These are phyloP conservation scores for Acanthurus lineatus DNA, from an alignment of 2,797 vertebrate species.

Conservation along the genomic window DNA sequence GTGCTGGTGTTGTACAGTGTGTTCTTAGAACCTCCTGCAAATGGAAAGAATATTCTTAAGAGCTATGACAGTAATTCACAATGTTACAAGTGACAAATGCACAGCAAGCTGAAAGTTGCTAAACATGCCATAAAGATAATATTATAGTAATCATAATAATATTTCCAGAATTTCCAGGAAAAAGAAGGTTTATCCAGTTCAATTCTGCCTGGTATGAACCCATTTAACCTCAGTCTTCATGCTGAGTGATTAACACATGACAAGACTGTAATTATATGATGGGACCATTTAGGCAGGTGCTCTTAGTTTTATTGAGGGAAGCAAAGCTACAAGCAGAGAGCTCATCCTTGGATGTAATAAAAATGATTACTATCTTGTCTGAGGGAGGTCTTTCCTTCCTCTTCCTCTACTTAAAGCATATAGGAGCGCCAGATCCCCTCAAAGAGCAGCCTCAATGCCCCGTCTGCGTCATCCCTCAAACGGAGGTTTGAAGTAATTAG, in stretches of 20 bases:
- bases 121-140: too few relatives aligned
- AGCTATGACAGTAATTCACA: background rate
- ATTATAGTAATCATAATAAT: too few relatives aligned
- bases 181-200: background rate
- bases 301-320: slow-evolving; percentile 42
- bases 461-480: slow-evolving; percentile 51
- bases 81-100: too few relatives aligned
- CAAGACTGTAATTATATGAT: too few relatives aligned
- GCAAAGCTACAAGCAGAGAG: slow-evolving; percentile 13
- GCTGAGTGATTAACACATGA: too few relatives aligned
- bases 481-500: slow-evolving; percentile 69
- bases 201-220: background rate
- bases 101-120: too few relatives aligned
- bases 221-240: too few relatives aligned
- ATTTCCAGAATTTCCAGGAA: background rate
- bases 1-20: background rate
- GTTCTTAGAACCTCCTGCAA: background rate
- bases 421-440: slow-evolving; percentile 24
- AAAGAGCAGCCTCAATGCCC: slow-evolving; percentile 37
- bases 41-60: background rate
- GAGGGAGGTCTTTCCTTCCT: slow-evolving; percentile 43
- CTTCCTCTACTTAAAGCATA: slow-evolving; percentile 20
- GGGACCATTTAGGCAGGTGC: slow-evolving; percentile 15
- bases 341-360: slow-evolving; percentile 1
- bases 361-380: slow-evolving; percentile 38